These are phyloP conservation scores for Eugnorisma glareosa DNA, from an alignment of 2,888 invertebrate species.

Conservation along the genomic window DNA sequence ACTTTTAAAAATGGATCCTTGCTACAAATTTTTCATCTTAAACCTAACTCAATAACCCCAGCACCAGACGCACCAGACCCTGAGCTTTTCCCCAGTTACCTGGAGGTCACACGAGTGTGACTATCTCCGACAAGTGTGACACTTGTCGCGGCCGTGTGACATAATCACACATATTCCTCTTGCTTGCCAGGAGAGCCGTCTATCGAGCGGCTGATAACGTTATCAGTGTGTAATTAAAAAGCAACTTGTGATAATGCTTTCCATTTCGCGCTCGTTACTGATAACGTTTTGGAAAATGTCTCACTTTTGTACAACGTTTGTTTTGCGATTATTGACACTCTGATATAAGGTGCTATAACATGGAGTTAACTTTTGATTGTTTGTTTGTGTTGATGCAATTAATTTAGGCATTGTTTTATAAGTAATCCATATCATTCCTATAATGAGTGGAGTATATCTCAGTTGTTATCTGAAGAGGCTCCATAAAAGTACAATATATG, in stretches of 20 bases:
- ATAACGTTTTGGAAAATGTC: constrained; percentile 39
- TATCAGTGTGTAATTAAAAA: constrained; percentile 67
- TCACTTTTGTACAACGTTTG: neutral
- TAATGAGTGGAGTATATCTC: neutral
- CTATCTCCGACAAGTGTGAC: constrained; percentile 38
- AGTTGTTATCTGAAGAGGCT: neutral
- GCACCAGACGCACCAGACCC: neutral
- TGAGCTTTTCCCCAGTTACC: constrained; percentile 7
- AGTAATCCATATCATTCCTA: neutral
- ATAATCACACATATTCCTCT: neutral
- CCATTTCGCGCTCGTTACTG: constrained; percentile 44
- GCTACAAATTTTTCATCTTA: neutral
- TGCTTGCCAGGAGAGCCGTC: constrained; percentile 21
- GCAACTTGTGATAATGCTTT: constrained; percentile 58
- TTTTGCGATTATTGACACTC: neutral
- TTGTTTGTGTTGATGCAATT: neutral
- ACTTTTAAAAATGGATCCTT: neutral
- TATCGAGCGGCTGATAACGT: constrained; percentile 64
- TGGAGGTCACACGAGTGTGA: constrained; percentile 38
- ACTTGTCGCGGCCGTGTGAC: constrained; percentile 7
- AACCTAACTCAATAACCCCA: neutral
- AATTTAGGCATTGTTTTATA: neutral
- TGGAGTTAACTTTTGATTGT: neutral
- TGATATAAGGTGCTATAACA: neutral
- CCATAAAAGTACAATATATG: neutral